phyloP scores from a whole-genome alignment of 2,113 vertebrate genomes.

The Scortum barcoo region DNA sequence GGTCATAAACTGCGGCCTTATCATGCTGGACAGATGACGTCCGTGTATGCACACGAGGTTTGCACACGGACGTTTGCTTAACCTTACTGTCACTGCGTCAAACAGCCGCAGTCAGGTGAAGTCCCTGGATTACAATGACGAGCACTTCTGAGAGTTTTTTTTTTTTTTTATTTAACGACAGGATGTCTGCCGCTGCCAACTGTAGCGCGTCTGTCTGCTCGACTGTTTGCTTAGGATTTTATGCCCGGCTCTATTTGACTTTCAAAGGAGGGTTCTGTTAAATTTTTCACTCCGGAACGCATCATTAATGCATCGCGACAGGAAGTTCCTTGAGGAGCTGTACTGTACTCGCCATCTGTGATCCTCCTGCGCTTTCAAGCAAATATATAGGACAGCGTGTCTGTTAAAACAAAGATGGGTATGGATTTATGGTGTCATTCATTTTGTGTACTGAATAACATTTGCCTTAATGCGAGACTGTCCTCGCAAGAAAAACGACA shows the following conservation, averaged over 20 bases:
- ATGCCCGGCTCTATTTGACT: conserved; percentile 47
- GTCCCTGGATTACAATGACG: neutral
- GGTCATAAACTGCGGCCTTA: conserved; percentile 56
- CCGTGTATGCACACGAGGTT: conserved; percentile 42
- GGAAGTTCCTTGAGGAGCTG: conserved; percentile 19
- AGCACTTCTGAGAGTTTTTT: neutral
- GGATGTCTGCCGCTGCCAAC: conserved; percentile 19
- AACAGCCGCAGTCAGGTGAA: conserved; percentile 28
- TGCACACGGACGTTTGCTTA: conserved; percentile 50
- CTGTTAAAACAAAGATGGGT: neutral
- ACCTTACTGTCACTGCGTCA: conserved; percentile 43
- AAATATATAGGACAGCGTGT: neutral
- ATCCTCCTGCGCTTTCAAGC: neutral
- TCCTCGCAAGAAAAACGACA: neutral
- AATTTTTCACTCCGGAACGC: conserved; percentile 38
- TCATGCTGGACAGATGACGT: conserved; percentile 66
- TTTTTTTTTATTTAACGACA: neutral
- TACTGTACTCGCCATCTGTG: conserved; percentile 22
- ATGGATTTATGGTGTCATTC: neutral
- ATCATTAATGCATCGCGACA: conserved; percentile 58
- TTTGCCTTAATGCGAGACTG: too few species aligned
- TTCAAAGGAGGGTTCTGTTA: conserved; percentile 40
- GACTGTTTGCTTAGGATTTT: conserved; percentile 52
- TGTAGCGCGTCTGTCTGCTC: conserved; percentile 31
- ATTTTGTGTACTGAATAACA: neutral